These are phyloP conservation scores for Rallus crepitans DNA, from an alignment of 2,797 vertebrate genomes.

Conservation along the genomic window DNA sequence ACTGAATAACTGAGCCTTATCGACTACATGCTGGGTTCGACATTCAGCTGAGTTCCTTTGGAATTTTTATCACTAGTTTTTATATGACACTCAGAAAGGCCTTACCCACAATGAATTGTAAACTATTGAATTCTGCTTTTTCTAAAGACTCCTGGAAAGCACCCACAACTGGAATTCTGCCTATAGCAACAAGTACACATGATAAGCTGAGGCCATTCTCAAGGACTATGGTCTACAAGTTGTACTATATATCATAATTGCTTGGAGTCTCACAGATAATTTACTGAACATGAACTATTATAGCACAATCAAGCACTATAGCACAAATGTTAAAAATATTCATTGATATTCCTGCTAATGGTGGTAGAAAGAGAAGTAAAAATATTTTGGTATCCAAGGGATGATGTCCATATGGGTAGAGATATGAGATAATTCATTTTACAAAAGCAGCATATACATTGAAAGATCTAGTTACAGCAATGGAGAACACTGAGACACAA, in stretches of 20 bases:
- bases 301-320: neutral
- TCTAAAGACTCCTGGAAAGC: neutral
- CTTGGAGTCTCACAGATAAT: neutral
- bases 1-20: conserved; percentile 58
- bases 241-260: neutral
- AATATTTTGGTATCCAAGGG: neutral
- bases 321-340: neutral
- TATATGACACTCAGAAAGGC: neutral
- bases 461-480: neutral
- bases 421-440: neutral
- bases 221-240: neutral
- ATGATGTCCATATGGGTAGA: neutral
- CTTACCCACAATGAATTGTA: neutral
- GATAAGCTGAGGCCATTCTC: neutral
- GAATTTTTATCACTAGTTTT: conserved; percentile 51
- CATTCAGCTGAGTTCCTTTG: conserved; percentile 1
- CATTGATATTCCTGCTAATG: neutral
- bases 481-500: neutral
- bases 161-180: neutral
- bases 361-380: neutral
- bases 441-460: neutral
- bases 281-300: neutral
- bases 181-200: neutral
- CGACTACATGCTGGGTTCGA: conserved; percentile 30
- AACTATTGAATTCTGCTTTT: neutral